Conservation (phyloP, 2,113 vertebrate genomes). For the Leiothrix lutea region DNA sequence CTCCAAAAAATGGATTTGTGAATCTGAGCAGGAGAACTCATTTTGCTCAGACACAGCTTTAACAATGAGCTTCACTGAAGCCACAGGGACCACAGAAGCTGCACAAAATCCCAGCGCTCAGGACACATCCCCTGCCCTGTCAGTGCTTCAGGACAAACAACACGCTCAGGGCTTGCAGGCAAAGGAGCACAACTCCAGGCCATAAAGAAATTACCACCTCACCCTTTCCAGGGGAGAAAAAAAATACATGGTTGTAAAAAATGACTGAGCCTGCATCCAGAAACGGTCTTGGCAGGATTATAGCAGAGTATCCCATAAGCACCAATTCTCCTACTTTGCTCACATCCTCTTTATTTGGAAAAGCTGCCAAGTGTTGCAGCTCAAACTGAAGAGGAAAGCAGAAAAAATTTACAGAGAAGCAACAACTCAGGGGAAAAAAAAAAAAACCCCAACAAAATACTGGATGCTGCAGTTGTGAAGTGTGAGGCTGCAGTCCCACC, state of each 20-base stretch:
- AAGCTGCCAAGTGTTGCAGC: background rate
- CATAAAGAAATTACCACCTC: background rate
- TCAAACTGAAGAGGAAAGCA: background rate
- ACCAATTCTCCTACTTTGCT: background rate
- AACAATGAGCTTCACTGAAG: background rate
- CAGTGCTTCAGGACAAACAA: background rate
- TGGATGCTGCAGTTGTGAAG: rapidly evolving
- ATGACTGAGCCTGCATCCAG: background rate
- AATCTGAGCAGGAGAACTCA: background rate
- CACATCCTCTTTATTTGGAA: background rate
- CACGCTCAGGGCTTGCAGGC: background rate
- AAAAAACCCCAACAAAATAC: background rate
- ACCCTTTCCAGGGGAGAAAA: background rate
- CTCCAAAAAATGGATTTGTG: background rate
- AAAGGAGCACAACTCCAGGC: background rate
- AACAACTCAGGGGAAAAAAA: background rate
- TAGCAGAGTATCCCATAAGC: rapidly evolving
- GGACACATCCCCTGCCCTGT: rapidly evolving
- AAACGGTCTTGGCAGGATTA: background rate
- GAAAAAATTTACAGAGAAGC: background rate
- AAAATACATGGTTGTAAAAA: rapidly evolving
- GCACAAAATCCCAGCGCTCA: background rate
- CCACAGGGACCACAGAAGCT: background rate
- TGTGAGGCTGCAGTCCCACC: background rate
- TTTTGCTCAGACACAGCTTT: background rate